Conservation (phyloP, 2,888 invertebrate species). For the Eilema depressum region DNA sequence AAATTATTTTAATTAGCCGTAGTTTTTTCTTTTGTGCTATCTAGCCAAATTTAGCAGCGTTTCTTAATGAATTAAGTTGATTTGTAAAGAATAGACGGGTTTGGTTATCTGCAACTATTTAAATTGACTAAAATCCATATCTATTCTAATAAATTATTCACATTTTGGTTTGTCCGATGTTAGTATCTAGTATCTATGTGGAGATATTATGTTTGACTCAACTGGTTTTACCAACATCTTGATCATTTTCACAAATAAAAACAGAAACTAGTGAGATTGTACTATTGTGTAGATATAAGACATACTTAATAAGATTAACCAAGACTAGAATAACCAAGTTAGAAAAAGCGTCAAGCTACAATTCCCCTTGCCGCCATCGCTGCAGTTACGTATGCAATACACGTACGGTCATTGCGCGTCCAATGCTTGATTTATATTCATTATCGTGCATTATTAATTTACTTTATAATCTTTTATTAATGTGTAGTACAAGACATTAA, state of each 20-base stretch:
- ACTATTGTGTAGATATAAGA: no score
- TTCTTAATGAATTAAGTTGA: neutral
- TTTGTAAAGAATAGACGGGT: neutral
- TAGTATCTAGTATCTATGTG: no score
- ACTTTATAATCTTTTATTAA: slow-evolving; percentile 50
- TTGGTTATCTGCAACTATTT: neutral
- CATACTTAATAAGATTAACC: neutral
- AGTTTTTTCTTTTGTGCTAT: neutral
- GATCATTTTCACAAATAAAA: neutral
- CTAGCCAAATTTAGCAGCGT: neutral
- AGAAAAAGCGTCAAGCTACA: neutral
- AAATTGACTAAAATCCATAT: neutral
- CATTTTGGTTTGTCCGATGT: no score
- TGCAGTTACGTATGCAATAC: slow-evolving; percentile 19
- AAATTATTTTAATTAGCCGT: neutral
- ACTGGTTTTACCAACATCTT: neutral
- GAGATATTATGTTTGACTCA: no score
- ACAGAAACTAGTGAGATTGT: neutral
- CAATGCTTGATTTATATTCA: slow-evolving; percentile 49
- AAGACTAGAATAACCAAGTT: neutral
- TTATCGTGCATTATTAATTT: slow-evolving; percentile 52
- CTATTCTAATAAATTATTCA: no score
- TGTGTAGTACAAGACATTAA: slow-evolving; percentile 28
- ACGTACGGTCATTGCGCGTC: slow-evolving; percentile 50
- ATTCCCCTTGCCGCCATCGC: slow-evolving; percentile 10